Base-by-base conservation (phyloP, 2,888 invertebrate species). In the Melinaea menophilus region DNA sequence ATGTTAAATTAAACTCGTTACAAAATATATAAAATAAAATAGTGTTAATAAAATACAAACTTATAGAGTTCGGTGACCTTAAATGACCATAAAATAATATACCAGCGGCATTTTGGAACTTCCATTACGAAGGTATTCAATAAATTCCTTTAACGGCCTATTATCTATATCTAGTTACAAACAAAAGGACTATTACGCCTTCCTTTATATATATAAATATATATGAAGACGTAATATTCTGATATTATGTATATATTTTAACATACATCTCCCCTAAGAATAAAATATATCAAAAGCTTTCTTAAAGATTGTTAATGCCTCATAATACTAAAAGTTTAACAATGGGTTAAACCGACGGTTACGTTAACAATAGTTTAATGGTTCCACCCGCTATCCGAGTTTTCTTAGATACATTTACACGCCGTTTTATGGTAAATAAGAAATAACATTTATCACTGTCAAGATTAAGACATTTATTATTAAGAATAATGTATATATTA, bases 381-480 rank as follows among this genome's bases (percentile, higher is more conserved):
- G 31, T 31, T 3, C 51, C 51, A 41, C 1, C 51, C 51, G 51
- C 51, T 51, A 31, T 51, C 31, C 22, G 48, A 22, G 31, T 31
- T 51, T 51, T 51, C 51, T 31, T 31, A 9, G 31, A 22, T 22
- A 51, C 9, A 4, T 51, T 31, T 31, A 31, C 7, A 41, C 3
- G 11, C 7, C 41, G 22, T 7, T 11, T 4, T 51, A 51, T 31
- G 51, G 9, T 31, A 31, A 51, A 51, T 51, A 51, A 51, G 31
- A 11, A 9, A 9, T 51, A 51, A 31, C 48, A 48, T 51, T 51
- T 51, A 51, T 51, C 51, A 51, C 51, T 51, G 22, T 51, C 51
- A 31, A 7, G 51, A 51, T 51, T 51, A 51, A 51, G 22, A 51
- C 31, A 5, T 51, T 31, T 51, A 51, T 51, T 51, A 31, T 51